Base-by-base conservation (phyloP, 2,113 vertebrate genomes). In the Solenodon paradoxus region DNA sequence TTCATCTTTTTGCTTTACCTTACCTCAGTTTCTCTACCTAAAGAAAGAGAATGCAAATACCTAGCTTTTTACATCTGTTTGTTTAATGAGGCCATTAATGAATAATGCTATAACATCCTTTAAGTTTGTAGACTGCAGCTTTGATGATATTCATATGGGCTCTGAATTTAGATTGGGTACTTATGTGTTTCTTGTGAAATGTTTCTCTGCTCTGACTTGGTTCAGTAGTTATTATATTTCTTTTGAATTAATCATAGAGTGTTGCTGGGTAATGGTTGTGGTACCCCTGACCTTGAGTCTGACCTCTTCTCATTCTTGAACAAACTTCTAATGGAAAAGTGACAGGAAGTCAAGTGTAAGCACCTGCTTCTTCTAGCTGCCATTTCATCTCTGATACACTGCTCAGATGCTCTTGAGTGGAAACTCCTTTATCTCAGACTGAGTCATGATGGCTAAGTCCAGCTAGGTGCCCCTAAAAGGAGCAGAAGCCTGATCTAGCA, bases 151-250 rank as follows among this genome's bases (percentile, higher is more conserved):
- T 77, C 61, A 84, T 13, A 49, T 26, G 38, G 38, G 88, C n/a
- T 95, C n/a, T 93, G 84, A 97, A 90, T 97, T 95, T 94, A 95
- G 94, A 95, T 47, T 87, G 93, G 49, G 42, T 87, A 91, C 69
- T 91, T 96, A 49, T 0, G 20, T 69, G 53, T 80, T 95, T 79
- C 72, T 69, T 87, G 64, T 38, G 68, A 97, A 95, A 83, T 59
- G 26, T 68, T 84, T 85, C 79, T 97, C 83, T 95, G 30, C 55
- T 94, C 74, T 90, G 66, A 95, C 38, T 90, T 92, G 88, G 90
- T 94, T 89, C 78, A 82, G 69, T 63, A 89, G 77, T 85, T 93
- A 72, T 81, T 93, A 74, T 45, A 93, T 94, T 92, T 96, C 94
- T 69, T 96, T 85, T 94, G 66, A 93, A 92, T 94, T 95, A 88